Evolutionary conservation across 2,888 invertebrate species (phyloP).

Genomic region (Morinoia aosen): DNA sequence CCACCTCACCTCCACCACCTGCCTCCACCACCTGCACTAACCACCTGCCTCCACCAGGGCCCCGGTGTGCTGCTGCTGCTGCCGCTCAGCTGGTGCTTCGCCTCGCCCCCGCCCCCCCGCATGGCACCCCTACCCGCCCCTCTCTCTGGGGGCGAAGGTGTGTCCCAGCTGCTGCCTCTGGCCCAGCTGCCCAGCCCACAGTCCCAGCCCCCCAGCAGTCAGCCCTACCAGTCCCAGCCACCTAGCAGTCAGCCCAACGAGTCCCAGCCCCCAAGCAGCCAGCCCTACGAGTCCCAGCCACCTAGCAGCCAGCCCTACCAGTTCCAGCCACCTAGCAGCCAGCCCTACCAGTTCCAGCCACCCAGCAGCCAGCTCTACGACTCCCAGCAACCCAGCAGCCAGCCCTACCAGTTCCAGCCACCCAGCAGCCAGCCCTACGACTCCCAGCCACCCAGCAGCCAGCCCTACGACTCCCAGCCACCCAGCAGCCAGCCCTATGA

Average conservation of each 20-base stretch:
- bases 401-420: too few relatives aligned
- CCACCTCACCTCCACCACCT: too few relatives aligned
- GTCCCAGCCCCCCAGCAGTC: too few relatives aligned
- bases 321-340: too few relatives aligned
- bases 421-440: not conserved
- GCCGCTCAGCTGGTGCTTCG: conserved; percentile 15
- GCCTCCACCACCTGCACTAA: not conserved
- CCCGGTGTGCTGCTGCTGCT: not conserved
- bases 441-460: not conserved
- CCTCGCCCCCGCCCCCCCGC: not conserved
- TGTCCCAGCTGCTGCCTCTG: not conserved
- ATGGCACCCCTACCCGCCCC: not conserved
- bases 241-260: too few relatives aligned
- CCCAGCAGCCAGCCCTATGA: too few relatives aligned
- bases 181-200: too few relatives aligned
- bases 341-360: not conserved
- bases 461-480: not conserved
- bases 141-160: not conserved
- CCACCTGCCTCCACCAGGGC: not conserved
- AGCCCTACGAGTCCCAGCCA: too few relatives aligned
- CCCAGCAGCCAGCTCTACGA: too few relatives aligned
- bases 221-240: too few relatives aligned
- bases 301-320: too few relatives aligned
- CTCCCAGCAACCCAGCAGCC: not conserved
- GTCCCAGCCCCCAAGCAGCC: too few relatives aligned